Evolutionary conservation across 1,140 invertebrate species (phyloP), one percentile per base, ranked within the genome.

Genomic region (Acromyrmex charruanus): DNA sequence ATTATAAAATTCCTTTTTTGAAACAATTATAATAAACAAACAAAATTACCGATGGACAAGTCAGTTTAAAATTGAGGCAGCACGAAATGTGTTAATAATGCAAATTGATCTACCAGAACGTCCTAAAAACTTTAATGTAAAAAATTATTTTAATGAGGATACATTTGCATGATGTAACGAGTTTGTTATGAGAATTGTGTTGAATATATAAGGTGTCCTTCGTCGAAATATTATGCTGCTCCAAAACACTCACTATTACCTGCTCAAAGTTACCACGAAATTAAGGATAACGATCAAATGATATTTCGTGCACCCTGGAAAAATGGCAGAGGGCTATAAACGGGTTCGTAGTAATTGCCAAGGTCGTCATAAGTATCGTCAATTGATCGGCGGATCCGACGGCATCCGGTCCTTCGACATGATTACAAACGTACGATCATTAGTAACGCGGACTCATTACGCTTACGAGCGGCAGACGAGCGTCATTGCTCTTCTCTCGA

Each of bases 401-500:
- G 80, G 80, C 69, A 88, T 88, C 69, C 74, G 51, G 35, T 53
- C 66, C 69, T 61, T 84, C 68, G 77, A 31, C 79, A 28, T 63
- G 85, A 82, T 82, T 53, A 87, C 81, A 82, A 85, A 85, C 39
- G 69, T 55, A 51, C 49, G 55, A 71, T 88, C 71, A 86, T 65
- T 61, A 87, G 65, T n/a, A 75, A 88, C 90, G 75, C 87, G 59
- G 49, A 65, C 59, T 90, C 81, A 82, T 90, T 88, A 79, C 66
- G 86, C 87, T 90, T 82, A 90, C 77, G 44, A 71, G 49, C 61
- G 53, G 5, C 55, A 53, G 55, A 84, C 44, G 81, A 88, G 69
- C 80, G 44, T 86, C 79, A 44, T 77, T 68, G 61, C 63, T 61
- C 63, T 65, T 51, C 58, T 77, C 39, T 25, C 31, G 63, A 35